These are phyloP conservation scores for Turritopsis rubra DNA, from an alignment of 30 jellyfish, hydroid and myxozoan species.

Conservation along the genomic window DNA sequence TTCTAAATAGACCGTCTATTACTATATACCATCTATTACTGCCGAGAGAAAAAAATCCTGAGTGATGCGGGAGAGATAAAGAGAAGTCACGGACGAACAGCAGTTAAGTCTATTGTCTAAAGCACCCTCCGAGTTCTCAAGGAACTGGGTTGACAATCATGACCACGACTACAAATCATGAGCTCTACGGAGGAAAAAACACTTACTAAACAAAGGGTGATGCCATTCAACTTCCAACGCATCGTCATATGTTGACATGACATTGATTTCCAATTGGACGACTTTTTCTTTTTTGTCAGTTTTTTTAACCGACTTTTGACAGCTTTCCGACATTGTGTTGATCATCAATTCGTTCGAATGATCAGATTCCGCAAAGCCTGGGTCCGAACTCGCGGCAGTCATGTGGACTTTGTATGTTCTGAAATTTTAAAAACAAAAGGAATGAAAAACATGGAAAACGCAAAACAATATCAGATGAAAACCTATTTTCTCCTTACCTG, in stretches of 20 bases:
- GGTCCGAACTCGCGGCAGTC: conserved; percentile 49
- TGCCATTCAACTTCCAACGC: conserved; percentile 49
- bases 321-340: conserved; percentile 30
- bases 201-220: conserved; percentile 33
- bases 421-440: not conserved
- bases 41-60: too few species aligned
- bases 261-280: conserved; percentile 18
- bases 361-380: conserved; percentile 37
- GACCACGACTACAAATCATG: not conserved
- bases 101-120: too few species aligned
- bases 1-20: too few species aligned
- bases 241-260: conserved; percentile 23
- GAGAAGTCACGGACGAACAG: too few species aligned
- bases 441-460: not conserved
- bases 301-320: conserved; percentile 20
- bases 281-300: conserved; percentile 5
- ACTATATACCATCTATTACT: too few species aligned
- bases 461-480: not conserved
- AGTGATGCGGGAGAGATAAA: too few species aligned
- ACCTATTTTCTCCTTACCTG: conserved; percentile 31
- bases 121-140: too few species aligned
- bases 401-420: conserved; percentile 50
- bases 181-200: not conserved
- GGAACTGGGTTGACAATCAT: too few species aligned
- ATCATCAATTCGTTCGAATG: conserved; percentile 39